Evolutionary conservation across 2,113 vertebrate species (phyloP).

Genomic region (Tinamus guttatus): DNA sequence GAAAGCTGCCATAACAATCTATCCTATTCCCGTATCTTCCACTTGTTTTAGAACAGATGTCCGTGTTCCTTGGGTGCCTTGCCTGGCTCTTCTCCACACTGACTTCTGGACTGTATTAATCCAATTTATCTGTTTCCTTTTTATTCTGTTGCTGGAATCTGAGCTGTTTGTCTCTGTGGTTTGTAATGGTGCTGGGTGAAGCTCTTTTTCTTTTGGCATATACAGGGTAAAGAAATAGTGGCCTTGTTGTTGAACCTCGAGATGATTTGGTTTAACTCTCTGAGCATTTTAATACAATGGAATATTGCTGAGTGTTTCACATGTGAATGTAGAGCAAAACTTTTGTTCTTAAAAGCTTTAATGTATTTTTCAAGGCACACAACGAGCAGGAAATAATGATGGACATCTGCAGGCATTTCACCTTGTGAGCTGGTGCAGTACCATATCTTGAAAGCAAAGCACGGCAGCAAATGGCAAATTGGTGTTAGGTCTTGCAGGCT

Average conservation of each 20-base stretch:
- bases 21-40: not conserved
- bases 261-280: not conserved
- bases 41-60: not conserved
- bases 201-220: not conserved
- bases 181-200: not conserved
- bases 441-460: not conserved
- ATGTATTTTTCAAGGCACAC: too few relatives aligned
- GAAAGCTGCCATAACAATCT: not conserved
- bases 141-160: not conserved
- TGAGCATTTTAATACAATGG: not conserved
- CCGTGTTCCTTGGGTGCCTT: not conserved
- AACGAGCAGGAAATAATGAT: not conserved
- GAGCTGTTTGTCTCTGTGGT: not conserved
- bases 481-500: not conserved
- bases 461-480: not conserved
- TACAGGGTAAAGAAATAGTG: not conserved
- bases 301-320: not conserved
- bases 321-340: not conserved
- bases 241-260: not conserved
- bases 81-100: not conserved
- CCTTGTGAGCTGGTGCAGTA: not conserved
- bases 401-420: not conserved
- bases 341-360: not conserved
- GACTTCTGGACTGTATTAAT: slow-evolving; percentile 22
- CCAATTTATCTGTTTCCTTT: not conserved